A percentile compares a stretch with the other conserved stretches of the same genome.
Conservation (phyloP, 2,113 vertebrate genomes). For the Megaleporinus macrocephalus region DNA sequence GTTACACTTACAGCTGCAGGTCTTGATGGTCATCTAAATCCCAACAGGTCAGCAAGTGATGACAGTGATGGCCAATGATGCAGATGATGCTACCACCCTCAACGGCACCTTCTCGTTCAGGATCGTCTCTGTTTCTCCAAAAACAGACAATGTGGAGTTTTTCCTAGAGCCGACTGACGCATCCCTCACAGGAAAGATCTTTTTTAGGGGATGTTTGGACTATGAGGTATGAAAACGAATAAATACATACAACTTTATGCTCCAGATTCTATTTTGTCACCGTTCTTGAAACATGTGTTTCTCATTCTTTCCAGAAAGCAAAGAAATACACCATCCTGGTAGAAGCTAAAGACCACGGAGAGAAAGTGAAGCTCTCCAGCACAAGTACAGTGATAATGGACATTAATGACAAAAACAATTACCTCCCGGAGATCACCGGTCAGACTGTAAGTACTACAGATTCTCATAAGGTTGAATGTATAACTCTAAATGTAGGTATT, state of each 20-base stretch:
- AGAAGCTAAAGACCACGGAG: conserved; percentile 72
- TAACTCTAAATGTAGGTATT: no score
- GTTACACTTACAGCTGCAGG: background rate
- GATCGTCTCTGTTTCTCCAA: conserved; percentile 64
- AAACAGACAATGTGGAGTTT: conserved; percentile 64
- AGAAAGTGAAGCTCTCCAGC: conserved; percentile 62
- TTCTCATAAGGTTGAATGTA: no score
- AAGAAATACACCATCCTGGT: conserved; percentile 67
- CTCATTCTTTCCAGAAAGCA: conserved; percentile 62
- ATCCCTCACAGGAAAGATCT: conserved; percentile 51
- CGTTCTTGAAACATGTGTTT: background rate
- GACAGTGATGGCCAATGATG: conserved; percentile 32
- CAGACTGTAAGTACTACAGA: conserved; percentile 41
- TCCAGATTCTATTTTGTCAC: no score
- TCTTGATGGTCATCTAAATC: no score
- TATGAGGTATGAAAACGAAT: conserved; percentile 64
- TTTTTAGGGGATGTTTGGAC: conserved; percentile 75
- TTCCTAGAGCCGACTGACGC: background rate
- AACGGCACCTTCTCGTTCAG: conserved; percentile 57
- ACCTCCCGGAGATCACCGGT: conserved; percentile 72
- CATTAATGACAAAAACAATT: conserved; percentile 75
- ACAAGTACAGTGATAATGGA: conserved; percentile 66
- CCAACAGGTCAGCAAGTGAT: conserved; percentile 4
- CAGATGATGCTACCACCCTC: background rate
- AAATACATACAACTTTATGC: no score